These are phyloP conservation scores for Malacosoma neustria DNA, from an alignment of 2,888 invertebrate genomes.

Conservation along the genomic window DNA sequence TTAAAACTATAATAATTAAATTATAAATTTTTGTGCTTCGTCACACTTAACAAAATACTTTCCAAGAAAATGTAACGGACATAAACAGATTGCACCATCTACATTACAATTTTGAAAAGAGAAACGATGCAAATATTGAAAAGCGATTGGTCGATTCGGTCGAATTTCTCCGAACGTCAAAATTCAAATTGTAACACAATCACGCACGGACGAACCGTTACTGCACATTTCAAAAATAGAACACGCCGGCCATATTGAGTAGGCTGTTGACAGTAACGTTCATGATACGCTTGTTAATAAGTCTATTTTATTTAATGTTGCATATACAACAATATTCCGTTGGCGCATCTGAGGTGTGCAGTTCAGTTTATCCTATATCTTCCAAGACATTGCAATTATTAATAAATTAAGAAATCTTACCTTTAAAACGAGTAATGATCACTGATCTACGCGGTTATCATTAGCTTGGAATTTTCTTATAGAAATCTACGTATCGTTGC, in stretches of 20 bases:
- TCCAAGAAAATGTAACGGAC: too few species aligned
- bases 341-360: constrained; percentile 37
- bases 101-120: constrained; percentile 55
- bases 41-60: too few species aligned
- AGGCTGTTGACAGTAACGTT: constrained; percentile 27
- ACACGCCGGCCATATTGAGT: constrained; percentile 68
- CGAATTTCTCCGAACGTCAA: constrained; percentile 69
- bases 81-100: too few species aligned
- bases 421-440: too few species aligned
- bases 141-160: constrained; percentile 38
- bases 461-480: too few species aligned
- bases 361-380: too few species aligned
- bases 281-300: constrained; percentile 65
- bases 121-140: constrained; percentile 48
- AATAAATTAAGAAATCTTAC: too few species aligned
- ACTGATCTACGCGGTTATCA: too few species aligned
- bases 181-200: constrained; percentile 63
- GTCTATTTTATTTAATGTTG: constrained; percentile 62
- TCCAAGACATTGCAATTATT: too few species aligned
- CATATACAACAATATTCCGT: constrained; percentile 53
- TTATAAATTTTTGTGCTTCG: too few species aligned
- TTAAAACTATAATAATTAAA: too few species aligned
- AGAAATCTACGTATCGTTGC: too few species aligned
- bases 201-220: constrained; percentile 66
- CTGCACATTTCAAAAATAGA: constrained; percentile 73